These are phyloP conservation scores for Borostomias antarcticus DNA, from an alignment of 2,797 vertebrate species.

Conservation along the genomic window DNA sequence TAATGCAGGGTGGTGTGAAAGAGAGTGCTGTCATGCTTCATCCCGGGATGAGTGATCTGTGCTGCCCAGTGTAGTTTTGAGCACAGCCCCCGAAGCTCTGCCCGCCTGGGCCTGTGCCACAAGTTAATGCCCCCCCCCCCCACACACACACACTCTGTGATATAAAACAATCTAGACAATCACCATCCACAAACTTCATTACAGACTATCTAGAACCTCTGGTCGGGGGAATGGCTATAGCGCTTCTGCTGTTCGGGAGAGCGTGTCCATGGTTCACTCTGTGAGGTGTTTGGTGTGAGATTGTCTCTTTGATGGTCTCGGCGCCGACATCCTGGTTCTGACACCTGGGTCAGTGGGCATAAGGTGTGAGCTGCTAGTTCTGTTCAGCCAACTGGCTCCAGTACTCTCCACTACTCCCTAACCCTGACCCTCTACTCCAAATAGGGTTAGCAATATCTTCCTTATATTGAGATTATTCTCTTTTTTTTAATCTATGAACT, in stretches of 20 bases:
- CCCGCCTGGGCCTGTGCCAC: too few relatives aligned
- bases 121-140: slow-evolving; percentile 37
- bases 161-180: slow-evolving; percentile 20
- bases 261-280: too few relatives aligned
- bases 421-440: slow-evolving; percentile 45
- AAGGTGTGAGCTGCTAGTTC: too few relatives aligned
- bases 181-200: not conserved
- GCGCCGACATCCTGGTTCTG: too few relatives aligned
- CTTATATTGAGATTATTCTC: slow-evolving; percentile 40
- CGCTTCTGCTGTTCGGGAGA: too few relatives aligned
- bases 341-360: too few relatives aligned
- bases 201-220: not conserved
- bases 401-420: slow-evolving; percentile 37
- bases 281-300: too few relatives aligned
- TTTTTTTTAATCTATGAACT: slow-evolving; percentile 60
- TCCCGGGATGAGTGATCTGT: slow-evolving; percentile 49
- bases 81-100: slow-evolving; percentile 33
- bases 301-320: too few relatives aligned
- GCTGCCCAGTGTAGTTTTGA: slow-evolving; percentile 40
- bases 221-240: too few relatives aligned
- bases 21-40: slow-evolving; percentile 28
- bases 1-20: slow-evolving; percentile 60
- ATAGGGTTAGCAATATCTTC: not conserved
- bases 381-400: too few relatives aligned
- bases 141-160: slow-evolving; percentile 32